Conservation (phyloP, 2,888 invertebrate genomes). For the Zygogramma bicolorata region DNA sequence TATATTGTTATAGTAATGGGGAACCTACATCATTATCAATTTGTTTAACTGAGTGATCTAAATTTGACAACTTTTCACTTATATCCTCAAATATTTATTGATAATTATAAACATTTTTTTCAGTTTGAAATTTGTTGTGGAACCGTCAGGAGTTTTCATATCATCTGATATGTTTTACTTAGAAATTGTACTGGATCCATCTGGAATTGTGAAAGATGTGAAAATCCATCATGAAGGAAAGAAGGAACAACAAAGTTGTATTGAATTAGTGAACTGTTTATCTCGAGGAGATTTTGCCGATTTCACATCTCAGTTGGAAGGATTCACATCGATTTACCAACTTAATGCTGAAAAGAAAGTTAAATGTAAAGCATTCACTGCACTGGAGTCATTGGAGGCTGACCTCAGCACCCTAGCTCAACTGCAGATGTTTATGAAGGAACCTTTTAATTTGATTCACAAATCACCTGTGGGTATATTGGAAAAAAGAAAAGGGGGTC, state of each 20-base stretch:
- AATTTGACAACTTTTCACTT: too few relatives aligned
- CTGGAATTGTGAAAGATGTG: constrained; percentile 89
- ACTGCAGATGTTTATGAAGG: constrained; percentile 79
- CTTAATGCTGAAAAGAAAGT: constrained; percentile 95
- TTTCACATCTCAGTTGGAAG: constrained; percentile 91
- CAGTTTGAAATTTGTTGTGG: constrained; percentile 88
- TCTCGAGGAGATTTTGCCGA: constrained; percentile 90
- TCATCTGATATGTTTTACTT: constrained; percentile 97
- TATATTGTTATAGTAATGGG: too few relatives aligned
- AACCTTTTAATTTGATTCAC: constrained; percentile 81
- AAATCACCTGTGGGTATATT: constrained; percentile 91
- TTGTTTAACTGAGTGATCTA: too few relatives aligned
- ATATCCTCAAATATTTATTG: not conserved
- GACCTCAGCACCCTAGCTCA: constrained; percentile 88
- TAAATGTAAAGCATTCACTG: constrained; percentile 93
- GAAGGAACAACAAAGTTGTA: constrained; percentile 85
- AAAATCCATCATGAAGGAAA: constrained; percentile 93
- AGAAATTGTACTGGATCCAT: constrained; percentile 87
- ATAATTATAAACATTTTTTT: constrained; percentile 27
- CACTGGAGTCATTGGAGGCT: constrained; percentile 90
- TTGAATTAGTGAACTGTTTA: constrained; percentile 87
- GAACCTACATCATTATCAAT: too few relatives aligned
- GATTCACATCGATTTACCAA: constrained; percentile 87
- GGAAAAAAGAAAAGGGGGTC: constrained; percentile 86
- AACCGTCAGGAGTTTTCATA: constrained; percentile 86